These are phyloP conservation scores for Parazoanthus darwini DNA, from an alignment of 92 coral and sea anemone species.

Conservation along the genomic window DNA sequence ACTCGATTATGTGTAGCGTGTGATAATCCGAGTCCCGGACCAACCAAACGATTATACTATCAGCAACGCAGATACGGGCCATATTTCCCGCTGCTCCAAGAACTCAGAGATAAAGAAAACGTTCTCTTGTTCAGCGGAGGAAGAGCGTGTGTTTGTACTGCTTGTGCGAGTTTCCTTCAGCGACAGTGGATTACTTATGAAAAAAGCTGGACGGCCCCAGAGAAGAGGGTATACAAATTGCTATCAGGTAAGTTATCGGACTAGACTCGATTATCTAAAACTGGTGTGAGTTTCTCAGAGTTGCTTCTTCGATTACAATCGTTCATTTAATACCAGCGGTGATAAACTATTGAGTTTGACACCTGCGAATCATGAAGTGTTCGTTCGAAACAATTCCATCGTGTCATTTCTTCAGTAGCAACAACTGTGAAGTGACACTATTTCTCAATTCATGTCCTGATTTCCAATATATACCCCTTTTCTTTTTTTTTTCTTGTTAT, in stretches of 20 bases:
- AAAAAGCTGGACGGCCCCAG: slow-evolving; percentile 81
- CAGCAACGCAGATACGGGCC: slow-evolving; percentile 89
- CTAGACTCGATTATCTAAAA: background rate
- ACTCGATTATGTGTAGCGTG: slow-evolving; percentile 76
- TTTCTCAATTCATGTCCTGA: background rate
- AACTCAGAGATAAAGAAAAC: slow-evolving; percentile 63
- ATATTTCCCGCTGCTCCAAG: slow-evolving; percentile 83
- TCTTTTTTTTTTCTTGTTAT: no score
- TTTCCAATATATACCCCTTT: background rate
- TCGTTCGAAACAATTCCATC: background rate
- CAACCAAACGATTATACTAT: slow-evolving; percentile 81
- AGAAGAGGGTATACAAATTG: slow-evolving; percentile 73
- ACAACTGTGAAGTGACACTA: background rate
- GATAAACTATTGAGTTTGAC: background rate
- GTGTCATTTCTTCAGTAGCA: background rate
- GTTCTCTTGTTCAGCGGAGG: slow-evolving; percentile 74
- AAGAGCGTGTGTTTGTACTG: slow-evolving; percentile 77
- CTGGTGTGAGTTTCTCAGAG: no score
- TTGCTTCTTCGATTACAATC: background rate
- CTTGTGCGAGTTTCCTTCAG: slow-evolving; percentile 89
- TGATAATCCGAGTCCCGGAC: slow-evolving; percentile 88
- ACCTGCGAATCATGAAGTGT: background rate
- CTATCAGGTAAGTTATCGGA: slow-evolving; percentile 66
- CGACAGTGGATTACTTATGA: slow-evolving; percentile 92
- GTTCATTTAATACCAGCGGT: background rate